Evolutionary conservation across 1,140 invertebrate genomes (phyloP), one percentile per base, ranked within the genome.

Genomic region (Listronotus bonariensis): DNA sequence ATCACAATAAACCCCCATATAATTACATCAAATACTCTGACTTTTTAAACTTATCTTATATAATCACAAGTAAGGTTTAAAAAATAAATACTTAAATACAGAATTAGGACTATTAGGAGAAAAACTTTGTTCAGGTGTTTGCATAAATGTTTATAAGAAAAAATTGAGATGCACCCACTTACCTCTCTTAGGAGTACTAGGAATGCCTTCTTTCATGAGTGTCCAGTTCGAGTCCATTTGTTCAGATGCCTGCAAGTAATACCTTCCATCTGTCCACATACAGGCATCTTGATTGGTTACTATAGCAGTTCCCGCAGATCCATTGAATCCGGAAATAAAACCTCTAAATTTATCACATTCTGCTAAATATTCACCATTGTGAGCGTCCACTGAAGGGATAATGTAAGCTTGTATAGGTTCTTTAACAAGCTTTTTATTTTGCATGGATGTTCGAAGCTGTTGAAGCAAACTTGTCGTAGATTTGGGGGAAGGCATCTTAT

Each of bases 261-360:
- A 99, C 20, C 97, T 81, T 0, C 95, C 96, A 82, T 99, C 97
- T 0, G 96, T 98, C 96, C 97, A 99, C 3, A 99, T 74, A 10
- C 93, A 83, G 0, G 96, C 96, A 45, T 89, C 77, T 1, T 85
- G 80, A 1, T 82, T 74, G 0, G 95, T 96, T 15, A 99, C 83
- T 34, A 99, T 82, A 0, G 92, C 93, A 1, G 91, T 93, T n/a
- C 94, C 95, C 26, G 88, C 87, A 0, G 92, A 95, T 0, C 97
- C 97, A 63, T 87, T 89, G 76, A 98, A 93, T 0, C 93, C 93
- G 26, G 89, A 88, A 10, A 99, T 83, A 79, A 89, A 98, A n/a
- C 84, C 83, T 52, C 93, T 79, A 17, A 94, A 82, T 52, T 89
- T 84, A 80, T 99, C 96, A 72, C 87, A 86, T 10, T 87, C 82